Conservation (phyloP, 2,888 invertebrate species). For the Andrena trimmerana region DNA sequence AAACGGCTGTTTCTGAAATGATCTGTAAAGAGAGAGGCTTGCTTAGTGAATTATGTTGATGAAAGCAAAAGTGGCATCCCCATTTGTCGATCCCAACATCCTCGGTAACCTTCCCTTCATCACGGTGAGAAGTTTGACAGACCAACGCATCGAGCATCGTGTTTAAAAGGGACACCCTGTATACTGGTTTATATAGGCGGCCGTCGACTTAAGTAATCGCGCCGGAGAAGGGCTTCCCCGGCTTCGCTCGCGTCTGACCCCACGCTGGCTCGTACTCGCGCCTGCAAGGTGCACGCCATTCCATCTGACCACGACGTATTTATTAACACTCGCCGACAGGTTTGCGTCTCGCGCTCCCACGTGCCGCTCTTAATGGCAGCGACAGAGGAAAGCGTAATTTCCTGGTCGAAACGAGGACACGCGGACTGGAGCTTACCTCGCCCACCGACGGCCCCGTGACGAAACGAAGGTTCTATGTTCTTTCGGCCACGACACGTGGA, state of each 20-base stretch:
- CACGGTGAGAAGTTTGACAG: not conserved
- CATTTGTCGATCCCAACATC: not conserved
- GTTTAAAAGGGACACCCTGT: constrained; percentile 16
- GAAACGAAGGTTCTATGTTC: not conserved
- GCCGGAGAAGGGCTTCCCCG: constrained; percentile 80
- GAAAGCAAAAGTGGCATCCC: too few relatives aligned
- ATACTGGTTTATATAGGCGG: constrained; percentile 80
- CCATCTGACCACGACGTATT: constrained; percentile 60
- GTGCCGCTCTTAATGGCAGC: not conserved
- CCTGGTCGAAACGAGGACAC: not conserved
- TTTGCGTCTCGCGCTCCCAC: constrained; percentile 7
- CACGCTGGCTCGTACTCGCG: constrained; percentile 65
- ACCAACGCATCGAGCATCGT: not conserved
- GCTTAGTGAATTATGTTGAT: too few relatives aligned
- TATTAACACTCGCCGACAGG: constrained; percentile 60
- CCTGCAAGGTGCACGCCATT: constrained; percentile 69
- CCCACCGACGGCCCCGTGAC: not conserved
- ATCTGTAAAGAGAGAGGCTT: too few relatives aligned
- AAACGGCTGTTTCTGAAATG: too few relatives aligned
- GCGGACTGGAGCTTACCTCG: not conserved
- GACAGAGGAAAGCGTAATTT: constrained; percentile 28
- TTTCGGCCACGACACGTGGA: not conserved
- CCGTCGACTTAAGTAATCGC: constrained; percentile 83
- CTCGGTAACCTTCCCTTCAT: not conserved
- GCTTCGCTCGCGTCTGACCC: constrained; percentile 82